phyloP scores from a whole-genome alignment of 2,888 invertebrate species.

The Drosophila nigricruria region DNA sequence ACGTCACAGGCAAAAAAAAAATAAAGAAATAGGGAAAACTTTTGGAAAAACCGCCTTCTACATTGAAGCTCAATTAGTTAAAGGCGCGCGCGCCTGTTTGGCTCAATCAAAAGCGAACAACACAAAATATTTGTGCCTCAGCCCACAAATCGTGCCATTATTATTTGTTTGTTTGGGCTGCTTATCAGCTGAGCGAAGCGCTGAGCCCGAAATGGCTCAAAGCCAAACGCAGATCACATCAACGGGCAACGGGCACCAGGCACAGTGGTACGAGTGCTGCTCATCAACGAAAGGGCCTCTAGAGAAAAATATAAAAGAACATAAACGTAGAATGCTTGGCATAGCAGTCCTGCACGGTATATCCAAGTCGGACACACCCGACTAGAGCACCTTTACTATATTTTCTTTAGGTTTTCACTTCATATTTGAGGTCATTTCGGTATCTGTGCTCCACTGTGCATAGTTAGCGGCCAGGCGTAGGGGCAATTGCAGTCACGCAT shows the following conservation, averaged over 20 bases:
- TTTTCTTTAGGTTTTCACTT: background rate
- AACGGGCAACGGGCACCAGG: conserved; percentile 27
- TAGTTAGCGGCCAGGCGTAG: conserved; percentile 67
- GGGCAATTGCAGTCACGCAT: conserved; percentile 84
- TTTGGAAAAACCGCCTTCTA: conserved; percentile 54
- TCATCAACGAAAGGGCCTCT: background rate
- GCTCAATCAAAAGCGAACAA: conserved; percentile 67
- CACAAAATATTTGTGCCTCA: conserved; percentile 31
- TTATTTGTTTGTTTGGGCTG: conserved; percentile 78
- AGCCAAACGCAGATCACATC: conserved; percentile 54
- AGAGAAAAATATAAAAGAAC: background rate
- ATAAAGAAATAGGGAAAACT: conserved; percentile 7
- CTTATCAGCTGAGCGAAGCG: conserved; percentile 67
- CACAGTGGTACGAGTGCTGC: conserved; percentile 31
- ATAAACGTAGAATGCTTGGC: too few species aligned
- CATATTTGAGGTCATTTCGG: background rate
- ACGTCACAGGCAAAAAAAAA: conserved; percentile 45
- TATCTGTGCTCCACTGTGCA: conserved; percentile 45
- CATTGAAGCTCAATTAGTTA: conserved; percentile 77
- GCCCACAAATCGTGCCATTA: conserved; percentile 75
- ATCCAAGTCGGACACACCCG: background rate
- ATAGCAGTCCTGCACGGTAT: background rate
- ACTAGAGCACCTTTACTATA: background rate
- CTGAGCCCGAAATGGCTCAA: conserved; percentile 19
- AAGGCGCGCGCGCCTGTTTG: conserved; percentile 56